Evolutionary conservation across 2,797 vertebrate species (phyloP).

Genomic region (Xerus rutilus): DNA sequence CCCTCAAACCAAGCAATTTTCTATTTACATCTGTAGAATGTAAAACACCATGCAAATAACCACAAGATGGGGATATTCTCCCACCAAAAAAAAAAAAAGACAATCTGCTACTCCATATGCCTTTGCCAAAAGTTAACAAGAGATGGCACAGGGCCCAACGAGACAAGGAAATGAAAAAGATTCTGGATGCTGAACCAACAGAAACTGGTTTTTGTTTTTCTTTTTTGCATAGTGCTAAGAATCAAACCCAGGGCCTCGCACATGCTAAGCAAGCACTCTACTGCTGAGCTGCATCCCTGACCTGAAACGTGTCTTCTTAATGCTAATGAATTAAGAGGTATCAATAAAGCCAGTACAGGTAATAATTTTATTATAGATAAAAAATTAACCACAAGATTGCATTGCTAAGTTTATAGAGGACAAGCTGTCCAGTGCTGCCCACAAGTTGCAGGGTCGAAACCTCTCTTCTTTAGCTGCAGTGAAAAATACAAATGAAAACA

Average conservation of each 20-base stretch:
- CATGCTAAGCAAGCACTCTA: not conserved
- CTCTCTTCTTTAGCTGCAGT: not conserved
- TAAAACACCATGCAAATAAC: conserved; percentile 38
- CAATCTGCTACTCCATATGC: not conserved
- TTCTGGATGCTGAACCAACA: not conserved
- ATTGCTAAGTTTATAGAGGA: not conserved
- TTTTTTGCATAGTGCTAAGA: not conserved
- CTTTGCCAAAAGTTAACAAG: conserved; percentile 21
- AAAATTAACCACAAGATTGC: not conserved
- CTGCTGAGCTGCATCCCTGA: not conserved
- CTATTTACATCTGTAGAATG: not conserved
- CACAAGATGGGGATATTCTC: conserved; percentile 65
- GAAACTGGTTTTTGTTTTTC: not conserved
- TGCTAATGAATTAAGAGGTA: conserved; percentile 25
- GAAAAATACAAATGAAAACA: not conserved
- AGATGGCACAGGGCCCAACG: not conserved
- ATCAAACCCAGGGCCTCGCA: not conserved
- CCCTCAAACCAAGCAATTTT: not conserved
- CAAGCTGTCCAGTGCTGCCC: too few species aligned
- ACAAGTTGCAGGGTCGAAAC: not conserved
- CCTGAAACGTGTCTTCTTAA: not conserved
- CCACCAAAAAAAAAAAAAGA: not conserved
- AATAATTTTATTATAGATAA: not conserved
- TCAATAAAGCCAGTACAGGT: not conserved
- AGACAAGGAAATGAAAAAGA: conserved; percentile 48